Conservation (phyloP, 2,113 vertebrate genomes). For the Actinemys pallida region DNA sequence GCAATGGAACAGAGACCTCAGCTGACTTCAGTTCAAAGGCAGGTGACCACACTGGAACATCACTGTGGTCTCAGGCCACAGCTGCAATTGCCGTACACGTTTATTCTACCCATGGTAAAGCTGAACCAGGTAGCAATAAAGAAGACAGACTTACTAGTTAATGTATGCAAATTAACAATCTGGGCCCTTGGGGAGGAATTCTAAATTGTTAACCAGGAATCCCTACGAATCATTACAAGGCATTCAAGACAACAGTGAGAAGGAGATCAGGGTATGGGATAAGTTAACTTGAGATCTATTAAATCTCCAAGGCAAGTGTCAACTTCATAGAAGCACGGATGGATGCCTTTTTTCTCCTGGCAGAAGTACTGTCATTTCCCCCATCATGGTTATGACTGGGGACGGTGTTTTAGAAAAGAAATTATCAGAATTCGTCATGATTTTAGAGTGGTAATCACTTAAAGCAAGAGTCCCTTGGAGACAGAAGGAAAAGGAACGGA, state of each 20-base stretch:
- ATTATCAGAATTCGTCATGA: not conserved
- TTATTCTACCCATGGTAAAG: not conserved
- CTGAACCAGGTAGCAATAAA: not conserved
- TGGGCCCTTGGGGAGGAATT: not conserved
- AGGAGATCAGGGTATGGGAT: not conserved
- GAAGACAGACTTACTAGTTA: not conserved
- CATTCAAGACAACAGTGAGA: not conserved
- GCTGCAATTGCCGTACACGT: not conserved
- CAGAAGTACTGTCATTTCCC: not conserved
- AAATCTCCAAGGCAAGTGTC: not conserved
- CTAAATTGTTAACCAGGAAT: not conserved
- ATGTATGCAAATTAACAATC: not conserved
- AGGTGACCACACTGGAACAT: not conserved
- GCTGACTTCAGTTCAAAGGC: not conserved
- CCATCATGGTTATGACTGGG: not conserved
- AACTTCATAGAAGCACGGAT: not conserved
- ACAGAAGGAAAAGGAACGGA: not conserved
- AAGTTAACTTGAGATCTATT: not conserved
- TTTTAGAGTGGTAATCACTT: not conserved
- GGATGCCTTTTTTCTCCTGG: not conserved
- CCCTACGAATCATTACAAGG: not conserved
- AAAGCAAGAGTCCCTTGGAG: not conserved
- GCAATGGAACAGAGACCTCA: not conserved
- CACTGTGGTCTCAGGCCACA: not conserved
- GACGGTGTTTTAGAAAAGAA: not conserved